Conservation (phyloP, 1,140 invertebrate species). For the Dufourea novaeangliae region DNA sequence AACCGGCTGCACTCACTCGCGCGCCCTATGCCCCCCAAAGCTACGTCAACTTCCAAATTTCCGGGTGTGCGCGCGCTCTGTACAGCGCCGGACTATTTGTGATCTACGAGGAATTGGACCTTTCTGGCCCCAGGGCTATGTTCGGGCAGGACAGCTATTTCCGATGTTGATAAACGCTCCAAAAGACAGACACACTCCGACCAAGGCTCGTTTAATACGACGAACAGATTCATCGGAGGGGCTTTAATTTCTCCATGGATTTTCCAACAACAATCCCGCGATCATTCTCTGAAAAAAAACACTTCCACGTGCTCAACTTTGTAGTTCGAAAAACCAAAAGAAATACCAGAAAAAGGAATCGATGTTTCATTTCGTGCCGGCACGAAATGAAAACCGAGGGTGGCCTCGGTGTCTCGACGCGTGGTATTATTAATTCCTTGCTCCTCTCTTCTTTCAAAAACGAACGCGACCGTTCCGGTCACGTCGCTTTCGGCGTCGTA, state of each 20-base stretch:
- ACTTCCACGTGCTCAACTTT: too few relatives aligned
- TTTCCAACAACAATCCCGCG: too few relatives aligned
- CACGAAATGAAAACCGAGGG: slow-evolving; percentile 37
- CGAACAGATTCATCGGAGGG: too few relatives aligned
- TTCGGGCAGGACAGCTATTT: slow-evolving; percentile 41
- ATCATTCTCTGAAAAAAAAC: too few relatives aligned
- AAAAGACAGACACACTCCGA: slow-evolving; percentile 35
- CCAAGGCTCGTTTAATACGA: not conserved
- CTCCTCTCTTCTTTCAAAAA: not conserved
- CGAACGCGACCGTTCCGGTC: slow-evolving; percentile 10
- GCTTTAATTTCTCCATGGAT: too few relatives aligned
- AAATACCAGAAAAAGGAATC: slow-evolving; percentile 5
- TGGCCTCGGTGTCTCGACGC: slow-evolving; percentile 27
- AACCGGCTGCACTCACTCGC: not conserved
- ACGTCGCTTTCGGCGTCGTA: slow-evolving; percentile 15
- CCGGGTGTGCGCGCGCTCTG: slow-evolving; percentile 18
- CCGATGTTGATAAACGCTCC: slow-evolving; percentile 48
- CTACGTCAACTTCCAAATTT: slow-evolving; percentile 57
- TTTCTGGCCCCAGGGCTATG: slow-evolving; percentile 28
- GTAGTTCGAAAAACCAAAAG: too few relatives aligned
- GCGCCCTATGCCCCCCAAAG: slow-evolving; percentile 10
- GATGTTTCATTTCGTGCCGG: slow-evolving; percentile 31
- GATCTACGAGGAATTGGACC: slow-evolving; percentile 55
- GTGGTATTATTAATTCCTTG: slow-evolving; percentile 35
- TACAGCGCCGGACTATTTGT: slow-evolving; percentile 38